A percentile compares a stretch with the other conserved stretches of the same genome.
These are phyloP conservation scores for Forficula auricularia DNA, from an alignment of 1,140 invertebrate genomes.

Conservation along the genomic window DNA sequence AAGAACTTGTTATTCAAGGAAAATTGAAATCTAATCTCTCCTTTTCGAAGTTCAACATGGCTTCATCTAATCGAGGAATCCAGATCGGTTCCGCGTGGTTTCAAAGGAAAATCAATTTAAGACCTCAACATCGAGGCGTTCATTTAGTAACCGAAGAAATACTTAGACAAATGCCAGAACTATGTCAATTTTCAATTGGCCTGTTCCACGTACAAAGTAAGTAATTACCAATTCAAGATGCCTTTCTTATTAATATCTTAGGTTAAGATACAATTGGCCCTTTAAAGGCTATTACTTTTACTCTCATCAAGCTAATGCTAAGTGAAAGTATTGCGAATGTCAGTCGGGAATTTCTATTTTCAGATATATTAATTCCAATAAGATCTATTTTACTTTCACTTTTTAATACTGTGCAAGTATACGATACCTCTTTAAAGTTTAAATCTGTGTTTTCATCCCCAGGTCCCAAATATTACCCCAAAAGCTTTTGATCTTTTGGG, in stretches of 20 bases:
- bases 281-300: too few species aligned
- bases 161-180: conserved; percentile 76
- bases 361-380: too few species aligned
- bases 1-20: neutral
- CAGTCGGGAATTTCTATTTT: too few species aligned
- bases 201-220: conserved; percentile 91
- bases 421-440: too few species aligned
- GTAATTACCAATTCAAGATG: conserved; percentile 23
- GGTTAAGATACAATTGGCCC: too few species aligned
- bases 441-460: too few species aligned
- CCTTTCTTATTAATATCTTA: conserved; percentile 1
- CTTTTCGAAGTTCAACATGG: conserved; percentile 38
- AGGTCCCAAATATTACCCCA: too few species aligned
- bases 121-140: conserved; percentile 82
- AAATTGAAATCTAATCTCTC: conserved; percentile 1
- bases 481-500: too few species aligned
- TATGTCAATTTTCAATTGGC: conserved; percentile 81
- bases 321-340: too few species aligned
- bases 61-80: conserved; percentile 68
- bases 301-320: too few species aligned
- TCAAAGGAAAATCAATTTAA: conserved; percentile 86
- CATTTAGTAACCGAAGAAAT: conserved; percentile 92
- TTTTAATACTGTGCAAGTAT: too few species aligned
- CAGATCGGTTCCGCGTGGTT: conserved; percentile 90
- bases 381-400: too few species aligned